A percentile compares a stretch with the other conserved stretches of the same genome.
phyloP scores from a whole-genome alignment of 2,888 invertebrate genomes.

The Lycocerus yunnanus region DNA sequence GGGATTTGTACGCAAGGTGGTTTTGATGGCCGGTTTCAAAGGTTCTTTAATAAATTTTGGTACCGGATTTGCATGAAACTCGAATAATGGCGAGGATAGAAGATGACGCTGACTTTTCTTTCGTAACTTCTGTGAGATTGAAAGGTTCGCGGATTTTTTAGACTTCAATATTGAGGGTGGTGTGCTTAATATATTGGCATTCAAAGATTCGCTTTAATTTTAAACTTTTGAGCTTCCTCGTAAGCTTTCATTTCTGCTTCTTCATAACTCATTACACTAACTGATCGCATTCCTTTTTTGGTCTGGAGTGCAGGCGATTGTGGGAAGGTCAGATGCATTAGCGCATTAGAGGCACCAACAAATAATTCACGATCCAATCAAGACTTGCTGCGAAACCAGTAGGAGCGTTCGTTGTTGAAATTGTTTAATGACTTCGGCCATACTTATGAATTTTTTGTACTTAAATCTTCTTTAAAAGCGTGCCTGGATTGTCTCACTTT shows the following conservation, averaged over 20 bases:
- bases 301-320: conserved; percentile 62
- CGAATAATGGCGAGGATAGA: background rate
- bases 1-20: conserved; percentile 28
- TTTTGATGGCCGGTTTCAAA: conserved; percentile 41
- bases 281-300: conserved; percentile 61
- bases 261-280: conserved; percentile 59
- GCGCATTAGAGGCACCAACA: conserved; percentile 5
- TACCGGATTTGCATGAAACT: conserved; percentile 67
- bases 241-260: conserved; percentile 66
- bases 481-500: background rate
- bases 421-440: conserved; percentile 60
- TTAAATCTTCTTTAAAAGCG: conserved; percentile 34
- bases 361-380: conserved; percentile 24
- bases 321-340: conserved; percentile 53
- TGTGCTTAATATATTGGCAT: conserved; percentile 62
- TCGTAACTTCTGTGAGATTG: conserved; percentile 59
- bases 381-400: conserved; percentile 56
- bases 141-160: conserved; percentile 66
- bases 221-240: conserved; percentile 67
- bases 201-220: conserved; percentile 72
- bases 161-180: conserved; percentile 34
- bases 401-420: conserved; percentile 61
- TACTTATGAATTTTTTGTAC: conserved; percentile 54
- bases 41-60: conserved; percentile 61
- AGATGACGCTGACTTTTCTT: background rate